A percentile compares a stretch with the other conserved stretches of the same genome.
Conservation (phyloP, 35 echinoderm and acorn worm species). For the Stichopus chloronotus region DNA sequence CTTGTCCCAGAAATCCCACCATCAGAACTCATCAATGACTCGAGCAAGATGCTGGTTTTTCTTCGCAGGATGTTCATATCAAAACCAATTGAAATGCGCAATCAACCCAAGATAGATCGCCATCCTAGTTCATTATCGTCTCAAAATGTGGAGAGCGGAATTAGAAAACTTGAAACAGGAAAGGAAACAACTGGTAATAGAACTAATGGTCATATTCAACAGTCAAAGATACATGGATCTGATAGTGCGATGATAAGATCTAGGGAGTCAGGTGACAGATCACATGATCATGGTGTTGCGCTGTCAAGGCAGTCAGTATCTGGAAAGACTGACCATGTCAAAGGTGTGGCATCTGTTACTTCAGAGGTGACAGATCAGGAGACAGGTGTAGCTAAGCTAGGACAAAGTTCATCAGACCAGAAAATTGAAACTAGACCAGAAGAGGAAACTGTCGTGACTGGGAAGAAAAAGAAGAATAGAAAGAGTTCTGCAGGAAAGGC, state of each 20-base stretch:
- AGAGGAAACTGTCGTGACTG: background rate
- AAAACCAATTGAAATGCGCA: background rate
- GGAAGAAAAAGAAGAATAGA: background rate
- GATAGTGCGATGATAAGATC: background rate
- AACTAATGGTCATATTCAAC: background rate
- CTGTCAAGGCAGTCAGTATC: background rate
- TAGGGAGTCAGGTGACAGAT: background rate
- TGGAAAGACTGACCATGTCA: background rate
- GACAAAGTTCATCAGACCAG: background rate
- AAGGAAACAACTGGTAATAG: background rate
- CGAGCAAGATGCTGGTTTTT: background rate
- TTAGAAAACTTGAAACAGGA: background rate
- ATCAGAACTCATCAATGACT: background rate
- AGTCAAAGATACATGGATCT: too few relatives aligned
- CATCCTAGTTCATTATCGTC: background rate
- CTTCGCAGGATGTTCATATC: background rate
- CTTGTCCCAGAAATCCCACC: constrained; percentile 11
- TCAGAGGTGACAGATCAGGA: background rate
- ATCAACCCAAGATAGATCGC: background rate
- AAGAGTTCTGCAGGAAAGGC: background rate
- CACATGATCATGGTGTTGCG: constrained; percentile 4
- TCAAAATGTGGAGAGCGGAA: background rate
- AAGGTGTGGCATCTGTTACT: too few relatives aligned
- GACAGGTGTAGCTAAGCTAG: background rate
- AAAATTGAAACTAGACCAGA: background rate